Evolutionary conservation across 2,888 invertebrate genomes (phyloP).

Genomic region (Ichneumoninae sp.): DNA sequence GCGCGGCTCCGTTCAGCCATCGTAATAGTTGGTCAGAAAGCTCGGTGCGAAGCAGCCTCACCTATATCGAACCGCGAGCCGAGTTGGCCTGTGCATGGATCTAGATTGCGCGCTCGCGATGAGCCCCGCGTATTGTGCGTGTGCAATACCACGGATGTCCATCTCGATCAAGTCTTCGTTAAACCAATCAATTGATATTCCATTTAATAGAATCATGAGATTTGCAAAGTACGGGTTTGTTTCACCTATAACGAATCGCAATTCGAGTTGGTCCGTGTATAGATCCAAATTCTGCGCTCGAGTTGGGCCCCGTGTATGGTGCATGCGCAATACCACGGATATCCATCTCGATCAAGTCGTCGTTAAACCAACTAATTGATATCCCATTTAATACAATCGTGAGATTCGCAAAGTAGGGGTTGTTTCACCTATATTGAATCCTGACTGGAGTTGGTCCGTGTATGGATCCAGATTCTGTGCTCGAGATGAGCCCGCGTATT

Average conservation of each 20-base stretch:
- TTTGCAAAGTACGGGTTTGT: neutral
- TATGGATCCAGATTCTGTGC: neutral
- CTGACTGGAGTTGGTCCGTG: neutral
- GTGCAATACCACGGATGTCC: conserved; percentile 32
- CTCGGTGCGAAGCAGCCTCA: neutral
- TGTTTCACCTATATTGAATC: neutral
- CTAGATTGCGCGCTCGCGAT: neutral
- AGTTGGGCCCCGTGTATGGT: neutral
- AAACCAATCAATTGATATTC: conserved; percentile 33
- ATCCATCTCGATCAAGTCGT: conserved; percentile 32
- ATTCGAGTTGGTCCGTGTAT: neutral
- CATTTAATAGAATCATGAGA: conserved; percentile 15
- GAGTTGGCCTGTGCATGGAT: neutral
- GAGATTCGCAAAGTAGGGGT: neutral
- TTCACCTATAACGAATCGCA: neutral
- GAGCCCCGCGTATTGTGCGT: conserved; percentile 19
- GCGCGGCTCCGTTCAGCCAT: conserved; percentile 14
- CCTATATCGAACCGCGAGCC: neutral
- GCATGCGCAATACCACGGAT: conserved; percentile 33
- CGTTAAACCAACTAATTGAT: conserved; percentile 27
- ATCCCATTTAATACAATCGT: conserved; percentile 30
- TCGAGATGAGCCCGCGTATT: neutral
- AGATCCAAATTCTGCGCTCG: neutral
- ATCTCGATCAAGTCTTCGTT: conserved; percentile 43
- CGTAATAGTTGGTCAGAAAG: neutral